Evolutionary conservation across 2,113 vertebrate genomes (phyloP), one percentile per base, ranked within the genome.

Genomic region (Ceyx cyanopectus): DNA sequence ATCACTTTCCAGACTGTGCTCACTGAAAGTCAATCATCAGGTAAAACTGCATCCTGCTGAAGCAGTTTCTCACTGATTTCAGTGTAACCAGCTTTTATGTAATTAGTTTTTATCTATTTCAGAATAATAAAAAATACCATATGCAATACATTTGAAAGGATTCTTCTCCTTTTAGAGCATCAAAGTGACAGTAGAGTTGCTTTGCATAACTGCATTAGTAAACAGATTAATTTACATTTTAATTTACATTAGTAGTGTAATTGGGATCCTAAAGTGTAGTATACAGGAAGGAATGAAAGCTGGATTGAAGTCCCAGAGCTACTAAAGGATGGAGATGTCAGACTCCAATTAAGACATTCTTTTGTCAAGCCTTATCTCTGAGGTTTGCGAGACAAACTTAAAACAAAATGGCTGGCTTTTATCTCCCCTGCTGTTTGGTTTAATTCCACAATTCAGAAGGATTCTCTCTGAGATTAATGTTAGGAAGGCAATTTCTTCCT

Each of bases 151-250:
- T 84, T 81, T 78, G 19, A 94, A 89, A 65, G 24, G 79, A 32
- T 77, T 41, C 14, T 77, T 43, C 66, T 87, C 60, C 30, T 93
- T 94, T 89, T 53, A 91, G 27, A 63, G 9, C 32, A 81, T 50
- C 69, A 57, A 83, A 81, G 37, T 32, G 37, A 56, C 69, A 90
- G 56, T 30, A 27, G 76, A 85, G 23, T 83, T 86, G 61, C 32
- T 92, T 88, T 83, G 77, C 83, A 88, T 92, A 95, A 83, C 57
- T 70, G 53, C 61, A 72, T 90, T 78, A 84, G 43, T 89, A 90
- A 94, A 88, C 81, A 84, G 77, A 88, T 92, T 94, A 81, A 93
- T 93, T 96, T 90, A 78, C 83, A 90, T 94, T 93, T 95, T 89
- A 81, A 93, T 94, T 92, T 90, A 63, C 65, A 84, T 95, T 90